Evolutionary conservation across 2,888 invertebrate genomes (phyloP).

Genomic region (Tetheella fluctuosa): DNA sequence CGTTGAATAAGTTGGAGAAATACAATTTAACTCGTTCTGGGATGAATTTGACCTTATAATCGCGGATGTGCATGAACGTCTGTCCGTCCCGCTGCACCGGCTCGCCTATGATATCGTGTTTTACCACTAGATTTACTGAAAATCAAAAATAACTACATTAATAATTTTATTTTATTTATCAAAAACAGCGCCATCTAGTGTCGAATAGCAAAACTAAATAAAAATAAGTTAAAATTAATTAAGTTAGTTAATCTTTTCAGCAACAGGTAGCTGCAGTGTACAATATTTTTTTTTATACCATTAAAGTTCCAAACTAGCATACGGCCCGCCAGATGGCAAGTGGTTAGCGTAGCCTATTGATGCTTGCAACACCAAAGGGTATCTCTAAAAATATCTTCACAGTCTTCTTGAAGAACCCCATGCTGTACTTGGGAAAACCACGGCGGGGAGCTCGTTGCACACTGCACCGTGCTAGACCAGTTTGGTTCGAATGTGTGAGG

Average conservation of each 20-base stretch:
- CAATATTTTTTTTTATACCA: neutral
- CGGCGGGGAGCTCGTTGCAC: too few species aligned
- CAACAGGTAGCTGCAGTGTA: conserved; percentile 21
- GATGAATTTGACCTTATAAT: conserved; percentile 85
- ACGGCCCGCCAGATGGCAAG: too few species aligned
- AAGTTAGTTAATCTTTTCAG: conserved; percentile 14
- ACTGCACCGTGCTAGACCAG: too few species aligned
- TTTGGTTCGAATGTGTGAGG: too few species aligned
- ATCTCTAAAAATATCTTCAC: too few species aligned
- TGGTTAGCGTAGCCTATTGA: too few species aligned
- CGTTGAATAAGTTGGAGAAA: conserved; percentile 88
- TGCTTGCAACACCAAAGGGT: too few species aligned
- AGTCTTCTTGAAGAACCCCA: too few species aligned
- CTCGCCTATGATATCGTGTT: conserved; percentile 86
- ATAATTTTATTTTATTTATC: neutral
- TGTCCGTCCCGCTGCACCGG: conserved; percentile 85
- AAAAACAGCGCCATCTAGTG: neutral
- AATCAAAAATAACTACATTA: conserved; percentile 15
- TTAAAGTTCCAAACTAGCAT: too few species aligned
- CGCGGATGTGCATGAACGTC: conserved; percentile 85
- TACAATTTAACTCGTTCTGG: conserved; percentile 85
- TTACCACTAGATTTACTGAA: conserved; percentile 85
- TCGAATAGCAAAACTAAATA: neutral
- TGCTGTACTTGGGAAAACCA: too few species aligned
- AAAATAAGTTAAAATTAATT: too few species aligned